These are phyloP conservation scores for Cerceris ruficornis DNA, from an alignment of 2,888 invertebrate genomes.

Conservation along the genomic window DNA sequence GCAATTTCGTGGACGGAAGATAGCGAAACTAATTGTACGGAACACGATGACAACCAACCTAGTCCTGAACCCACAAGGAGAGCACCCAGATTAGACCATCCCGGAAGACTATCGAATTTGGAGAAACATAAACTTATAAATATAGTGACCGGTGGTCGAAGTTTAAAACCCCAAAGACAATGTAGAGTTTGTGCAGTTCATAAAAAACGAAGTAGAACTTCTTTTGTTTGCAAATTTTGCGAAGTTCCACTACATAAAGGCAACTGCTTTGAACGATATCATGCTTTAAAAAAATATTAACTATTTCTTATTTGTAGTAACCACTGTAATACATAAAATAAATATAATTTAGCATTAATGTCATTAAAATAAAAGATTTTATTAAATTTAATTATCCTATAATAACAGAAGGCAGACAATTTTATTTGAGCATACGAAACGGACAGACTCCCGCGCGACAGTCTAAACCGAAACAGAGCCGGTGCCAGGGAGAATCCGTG, in stretches of 20 bases:
- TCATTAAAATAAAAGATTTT: slow-evolving; percentile 32
- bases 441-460: neutral
- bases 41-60: slow-evolving; percentile 15
- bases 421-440: slow-evolving; percentile 15
- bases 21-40: slow-evolving; percentile 15
- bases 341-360: slow-evolving; percentile 30
- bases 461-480: neutral
- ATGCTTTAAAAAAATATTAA: slow-evolving; percentile 40
- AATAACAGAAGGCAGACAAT: slow-evolving; percentile 23
- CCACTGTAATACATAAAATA: slow-evolving; percentile 33
- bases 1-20: slow-evolving; percentile 39
- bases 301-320: slow-evolving; percentile 26
- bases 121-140: slow-evolving; percentile 42
- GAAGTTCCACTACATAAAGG: slow-evolving; percentile 42
- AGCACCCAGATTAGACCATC: slow-evolving; percentile 24
- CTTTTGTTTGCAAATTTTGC: slow-evolving; percentile 49
- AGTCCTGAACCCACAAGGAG: slow-evolving; percentile 20
- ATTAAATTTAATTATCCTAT: slow-evolving; percentile 22
- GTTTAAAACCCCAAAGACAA: slow-evolving; percentile 40
- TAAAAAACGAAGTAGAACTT: slow-evolving; percentile 45
- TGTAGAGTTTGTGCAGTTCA: slow-evolving; percentile 52
- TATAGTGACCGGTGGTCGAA: slow-evolving; percentile 38
- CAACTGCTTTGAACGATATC: slow-evolving; percentile 38
- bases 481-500: neutral
- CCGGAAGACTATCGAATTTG: slow-evolving; percentile 28